Percentiles rank a stretch among this genome's conserved stretches.
Conservation (phyloP, 2,888 invertebrate species). For the Girardia tigrina region DNA sequence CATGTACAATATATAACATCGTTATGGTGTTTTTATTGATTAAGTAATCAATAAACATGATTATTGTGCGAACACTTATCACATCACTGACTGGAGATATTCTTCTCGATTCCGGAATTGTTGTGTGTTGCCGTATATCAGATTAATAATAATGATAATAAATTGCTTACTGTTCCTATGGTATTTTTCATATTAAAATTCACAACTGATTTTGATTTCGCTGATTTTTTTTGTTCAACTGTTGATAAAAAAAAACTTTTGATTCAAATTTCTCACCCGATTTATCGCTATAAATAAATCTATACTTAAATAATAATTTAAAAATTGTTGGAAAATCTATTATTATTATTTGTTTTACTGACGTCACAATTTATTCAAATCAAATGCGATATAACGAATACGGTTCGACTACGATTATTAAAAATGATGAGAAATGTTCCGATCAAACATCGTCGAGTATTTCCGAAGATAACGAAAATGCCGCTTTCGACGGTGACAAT, state of each 20-base stretch:
- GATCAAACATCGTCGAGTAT: neutral
- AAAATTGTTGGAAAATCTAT: no score
- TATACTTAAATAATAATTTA: no score
- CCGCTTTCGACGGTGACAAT: neutral
- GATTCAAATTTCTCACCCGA: neutral
- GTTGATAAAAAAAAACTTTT: no score
- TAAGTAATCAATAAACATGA: slow-evolving; percentile 23
- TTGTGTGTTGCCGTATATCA: slow-evolving; percentile 4
- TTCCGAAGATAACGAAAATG: slow-evolving; percentile 2
- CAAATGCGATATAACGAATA: slow-evolving; percentile 12
- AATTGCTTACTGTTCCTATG: neutral
- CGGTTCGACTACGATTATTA: slow-evolving; percentile 10
- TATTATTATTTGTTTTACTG: no score
- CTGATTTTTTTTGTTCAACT: no score
- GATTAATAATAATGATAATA: neutral
- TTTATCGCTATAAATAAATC: neutral
- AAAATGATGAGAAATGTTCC: slow-evolving; percentile 1
- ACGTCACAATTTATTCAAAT: neutral
- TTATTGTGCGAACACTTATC: neutral
- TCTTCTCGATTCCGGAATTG: slow-evolving; percentile 6
- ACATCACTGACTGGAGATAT: slow-evolving; percentile 19
- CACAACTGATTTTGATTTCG: neutral
- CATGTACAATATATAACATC: slow-evolving; percentile 23
- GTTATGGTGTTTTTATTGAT: slow-evolving; percentile 23
- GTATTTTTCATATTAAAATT: neutral